Evolutionary conservation across 2,888 invertebrate genomes (phyloP).

Genomic region (Tetheella fluctuosa): DNA sequence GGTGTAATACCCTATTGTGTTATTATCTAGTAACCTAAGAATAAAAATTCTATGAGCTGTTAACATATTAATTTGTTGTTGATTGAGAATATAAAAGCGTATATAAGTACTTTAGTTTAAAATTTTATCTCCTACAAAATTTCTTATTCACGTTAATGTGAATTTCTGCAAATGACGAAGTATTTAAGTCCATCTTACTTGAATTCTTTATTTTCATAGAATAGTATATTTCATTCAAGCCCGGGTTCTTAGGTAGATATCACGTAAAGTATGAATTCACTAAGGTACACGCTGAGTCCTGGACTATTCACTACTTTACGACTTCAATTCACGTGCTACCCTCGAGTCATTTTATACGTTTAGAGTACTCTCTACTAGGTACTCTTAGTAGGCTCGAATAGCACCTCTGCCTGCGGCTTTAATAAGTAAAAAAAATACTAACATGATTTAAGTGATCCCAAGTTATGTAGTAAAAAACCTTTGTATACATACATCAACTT

Average conservation of each 20-base stretch:
- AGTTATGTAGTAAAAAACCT: too few relatives aligned
- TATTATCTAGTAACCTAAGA: slow-evolving; percentile 8
- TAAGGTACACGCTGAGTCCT: slow-evolving; percentile 44
- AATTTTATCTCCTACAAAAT: too few relatives aligned
- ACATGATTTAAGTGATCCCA: not conserved
- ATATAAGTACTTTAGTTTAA: too few relatives aligned
- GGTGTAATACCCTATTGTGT: slow-evolving; percentile 1
- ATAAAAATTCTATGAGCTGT: not conserved
- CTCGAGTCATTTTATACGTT: slow-evolving; percentile 29
- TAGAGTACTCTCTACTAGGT: too few relatives aligned
- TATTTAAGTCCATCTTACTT: not conserved
- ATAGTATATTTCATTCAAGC: slow-evolving; percentile 30
- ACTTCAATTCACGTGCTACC: slow-evolving; percentile 45
- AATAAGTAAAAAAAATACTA: not conserved
- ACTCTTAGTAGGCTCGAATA: not conserved
- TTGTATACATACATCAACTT: too few relatives aligned
- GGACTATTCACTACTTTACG: slow-evolving; percentile 58
- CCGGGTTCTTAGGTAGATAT: slow-evolving; percentile 42
- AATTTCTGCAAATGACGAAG: not conserved
- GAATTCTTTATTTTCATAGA: slow-evolving; percentile 16
- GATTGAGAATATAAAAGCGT: too few relatives aligned
- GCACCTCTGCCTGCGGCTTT: not conserved
- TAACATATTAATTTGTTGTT: too few relatives aligned
- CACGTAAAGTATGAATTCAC: slow-evolving; percentile 63
- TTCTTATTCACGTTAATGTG: not conserved